phyloP scores from a whole-genome alignment of 1,140 invertebrate genomes.

The Melanaphis sacchari region DNA sequence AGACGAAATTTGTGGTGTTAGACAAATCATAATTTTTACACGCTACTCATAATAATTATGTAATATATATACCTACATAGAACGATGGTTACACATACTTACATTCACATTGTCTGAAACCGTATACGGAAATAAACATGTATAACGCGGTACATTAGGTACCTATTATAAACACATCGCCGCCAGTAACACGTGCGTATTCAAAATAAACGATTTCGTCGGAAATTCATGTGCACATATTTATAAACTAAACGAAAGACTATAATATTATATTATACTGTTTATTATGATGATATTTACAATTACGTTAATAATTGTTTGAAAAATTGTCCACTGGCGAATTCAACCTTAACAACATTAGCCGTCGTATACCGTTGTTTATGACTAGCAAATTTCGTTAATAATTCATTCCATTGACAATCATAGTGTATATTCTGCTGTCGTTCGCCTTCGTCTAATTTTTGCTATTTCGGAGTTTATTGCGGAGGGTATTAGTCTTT shows the following conservation, averaged over 20 bases:
- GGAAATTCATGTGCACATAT: not conserved
- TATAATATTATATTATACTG: not conserved
- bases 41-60: not conserved
- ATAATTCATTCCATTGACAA: not conserved
- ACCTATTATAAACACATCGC: not conserved
- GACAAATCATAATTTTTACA: not conserved
- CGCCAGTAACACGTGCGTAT: not conserved
- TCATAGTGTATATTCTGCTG: not conserved
- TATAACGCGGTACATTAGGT: not conserved
- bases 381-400: not conserved
- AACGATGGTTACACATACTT: not conserved
- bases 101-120: not conserved
- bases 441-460: not conserved
- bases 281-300: not conserved
- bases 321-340: not conserved
- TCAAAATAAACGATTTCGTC: not conserved
- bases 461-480: not conserved
- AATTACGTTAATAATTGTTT: not conserved
- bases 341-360: not conserved
- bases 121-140: not conserved
- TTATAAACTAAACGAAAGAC: not conserved
- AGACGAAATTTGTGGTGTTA: not conserved
- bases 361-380: too few species aligned
- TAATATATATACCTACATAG: not conserved
- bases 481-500: not conserved